phyloP scores from a whole-genome alignment of 1,140 invertebrate species.

The Anastrepha ludens region DNA sequence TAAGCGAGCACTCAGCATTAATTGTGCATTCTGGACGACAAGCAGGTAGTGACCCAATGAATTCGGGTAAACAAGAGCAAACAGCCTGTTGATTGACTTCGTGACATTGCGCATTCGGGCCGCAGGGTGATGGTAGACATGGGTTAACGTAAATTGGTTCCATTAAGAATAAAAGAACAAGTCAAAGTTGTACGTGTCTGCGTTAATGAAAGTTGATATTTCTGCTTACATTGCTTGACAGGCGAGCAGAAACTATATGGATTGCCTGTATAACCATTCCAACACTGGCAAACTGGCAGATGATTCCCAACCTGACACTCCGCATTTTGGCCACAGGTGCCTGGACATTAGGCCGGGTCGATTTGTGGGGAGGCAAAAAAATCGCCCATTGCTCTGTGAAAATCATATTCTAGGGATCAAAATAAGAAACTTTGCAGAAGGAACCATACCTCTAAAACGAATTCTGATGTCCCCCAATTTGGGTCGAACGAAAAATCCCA shows the following conservation, averaged over 20 bases:
- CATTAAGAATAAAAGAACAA: constrained; percentile 60
- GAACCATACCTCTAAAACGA: too few relatives aligned
- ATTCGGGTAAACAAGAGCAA: constrained; percentile 84
- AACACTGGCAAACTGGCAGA: constrained; percentile 81
- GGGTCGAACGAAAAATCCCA: too few relatives aligned
- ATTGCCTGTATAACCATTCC: constrained; percentile 79
- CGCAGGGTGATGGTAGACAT: constrained; percentile 81
- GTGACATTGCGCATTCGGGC: constrained; percentile 84
- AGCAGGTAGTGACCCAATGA: constrained; percentile 82
- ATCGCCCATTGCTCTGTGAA: too few relatives aligned
- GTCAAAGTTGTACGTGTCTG: constrained; percentile 54
- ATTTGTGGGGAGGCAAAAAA: too few relatives aligned
- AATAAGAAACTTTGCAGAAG: too few relatives aligned
- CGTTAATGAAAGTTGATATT: not conserved
- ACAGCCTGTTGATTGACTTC: constrained; percentile 82
- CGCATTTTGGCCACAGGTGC: constrained; percentile 82
- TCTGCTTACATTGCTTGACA: constrained; percentile 55
- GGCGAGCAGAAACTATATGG: constrained; percentile 77
- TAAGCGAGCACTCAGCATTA: constrained; percentile 84
- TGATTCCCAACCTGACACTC: constrained; percentile 83
- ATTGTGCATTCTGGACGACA: constrained; percentile 88
- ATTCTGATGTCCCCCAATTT: too few relatives aligned
- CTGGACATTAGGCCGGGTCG: constrained; percentile 75
- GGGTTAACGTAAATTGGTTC: constrained; percentile 76
- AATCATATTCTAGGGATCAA: too few relatives aligned